Base-by-base conservation (phyloP, 1,140 invertebrate species). In the Nomia melanderi region DNA sequence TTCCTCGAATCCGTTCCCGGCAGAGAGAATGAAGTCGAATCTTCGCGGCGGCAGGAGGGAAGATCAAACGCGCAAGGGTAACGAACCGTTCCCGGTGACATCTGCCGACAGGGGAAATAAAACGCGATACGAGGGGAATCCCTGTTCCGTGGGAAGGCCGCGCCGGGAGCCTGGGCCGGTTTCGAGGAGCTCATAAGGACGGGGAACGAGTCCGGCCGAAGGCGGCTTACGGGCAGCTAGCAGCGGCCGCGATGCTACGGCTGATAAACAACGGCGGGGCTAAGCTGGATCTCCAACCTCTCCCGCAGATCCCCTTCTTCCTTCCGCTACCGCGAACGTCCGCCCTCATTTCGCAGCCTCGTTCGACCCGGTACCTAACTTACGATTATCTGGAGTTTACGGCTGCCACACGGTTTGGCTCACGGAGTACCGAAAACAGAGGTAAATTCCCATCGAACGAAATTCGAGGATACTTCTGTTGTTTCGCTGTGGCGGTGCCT, bases 311-410 rank as follows among this genome's bases (percentile, higher is more conserved):
- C 41, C 0, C 41, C 5, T 17, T 44, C 41, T 20, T 1, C 33
- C 14, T 33, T 11, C 27, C 50, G 74, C 53, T 47, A 0, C 1
- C 39, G 47, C 9, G 17, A 27, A 11, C n/a, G 20, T 73, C 79
- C 67, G 59, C 62, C 27, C 62, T 62, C 39, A 73, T 77, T 82
- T 83, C 9, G n/a, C 33, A 25, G 25, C 3, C 31, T 33, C 20
- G 9, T 50, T 7, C 27, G n/a, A 9, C n/a, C 23, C 23, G 23
- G 50, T 65, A 29, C 27, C 57, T 71, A 78, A 78, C 80, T 79
- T 83, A 79, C 85, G 82, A 88, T 88, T 89, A 86, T 75, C 54
- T 23, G n/a, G 36, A 86, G 90, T 88, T 86, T 90, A 89, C 82
- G 87, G 83, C 14, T 8, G 1, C 47, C 25, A 44, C 56, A 17